Evolutionary conservation across 2,113 vertebrate genomes (phyloP).

Genomic region (Dermatemys mawii): DNA sequence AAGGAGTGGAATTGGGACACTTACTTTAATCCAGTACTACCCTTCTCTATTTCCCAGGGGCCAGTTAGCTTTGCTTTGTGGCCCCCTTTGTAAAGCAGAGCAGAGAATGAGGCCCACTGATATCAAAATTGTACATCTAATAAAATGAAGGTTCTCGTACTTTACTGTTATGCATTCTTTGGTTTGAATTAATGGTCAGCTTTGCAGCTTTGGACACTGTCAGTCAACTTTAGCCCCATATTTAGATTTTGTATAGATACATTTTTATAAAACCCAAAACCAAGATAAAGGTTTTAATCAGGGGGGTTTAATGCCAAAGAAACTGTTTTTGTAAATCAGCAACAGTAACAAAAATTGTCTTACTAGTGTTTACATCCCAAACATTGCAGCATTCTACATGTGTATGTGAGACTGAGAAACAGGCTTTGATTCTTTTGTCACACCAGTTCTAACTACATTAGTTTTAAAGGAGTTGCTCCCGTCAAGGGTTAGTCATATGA

Average conservation of each 20-base stretch:
- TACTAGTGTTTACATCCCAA: neutral
- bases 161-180: neutral
- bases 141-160: neutral
- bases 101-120: neutral
- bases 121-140: neutral
- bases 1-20: neutral
- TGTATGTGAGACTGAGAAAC: neutral
- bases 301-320: neutral
- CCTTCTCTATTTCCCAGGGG: neutral
- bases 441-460: neutral
- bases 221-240: neutral
- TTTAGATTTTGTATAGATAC: neutral
- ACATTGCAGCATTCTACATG: neutral
- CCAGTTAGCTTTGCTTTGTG: neutral
- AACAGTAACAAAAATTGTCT: neutral
- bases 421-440: neutral
- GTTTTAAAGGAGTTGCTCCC: neutral
- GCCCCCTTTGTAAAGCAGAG: neutral
- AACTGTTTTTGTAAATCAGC: neutral
- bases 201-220: neutral
- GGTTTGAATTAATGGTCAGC: neutral
- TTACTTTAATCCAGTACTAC: accelerated
- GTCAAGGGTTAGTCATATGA: neutral
- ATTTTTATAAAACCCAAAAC: neutral
- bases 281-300: neutral